Percentiles rank a stretch among this genome's conserved stretches.
Conservation (phyloP, 2,888 invertebrate genomes). For the Phanerotoma sp. region DNA sequence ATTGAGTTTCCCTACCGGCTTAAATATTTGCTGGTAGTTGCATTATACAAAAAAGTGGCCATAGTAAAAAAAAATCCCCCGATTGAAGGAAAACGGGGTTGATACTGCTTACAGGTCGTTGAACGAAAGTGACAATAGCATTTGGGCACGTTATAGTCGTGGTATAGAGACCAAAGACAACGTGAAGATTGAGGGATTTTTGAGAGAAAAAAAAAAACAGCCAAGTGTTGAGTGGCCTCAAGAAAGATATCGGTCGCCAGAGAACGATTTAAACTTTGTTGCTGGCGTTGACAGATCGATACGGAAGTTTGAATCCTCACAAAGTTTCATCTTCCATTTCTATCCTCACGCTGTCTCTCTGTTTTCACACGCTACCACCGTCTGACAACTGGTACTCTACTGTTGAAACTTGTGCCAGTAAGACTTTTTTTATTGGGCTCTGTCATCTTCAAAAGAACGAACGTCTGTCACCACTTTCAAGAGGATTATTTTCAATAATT, state of each 20-base stretch:
- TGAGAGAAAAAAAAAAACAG: neutral
- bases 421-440: no score
- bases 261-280: constrained; percentile 41
- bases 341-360: constrained; percentile 2
- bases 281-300: constrained; percentile 47
- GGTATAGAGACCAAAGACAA: neutral
- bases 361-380: constrained; percentile 5
- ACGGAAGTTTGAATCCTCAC: constrained; percentile 42
- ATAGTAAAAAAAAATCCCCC: neutral
- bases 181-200: constrained; percentile 8
- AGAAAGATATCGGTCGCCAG: constrained; percentile 35
- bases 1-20: constrained; percentile 30
- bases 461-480: constrained; percentile 3
- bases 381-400: constrained; percentile 15
- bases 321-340: constrained; percentile 35
- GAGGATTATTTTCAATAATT: neutral
- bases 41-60: neutral
- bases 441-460: neutral
- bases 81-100: no score
- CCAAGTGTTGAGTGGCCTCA: constrained; percentile 18
- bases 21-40: neutral
- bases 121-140: no score
- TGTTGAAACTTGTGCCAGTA: neutral
- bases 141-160: neutral
- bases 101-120: no score